Conservation (phyloP, 2,113 vertebrate species). For the Tetrax tetrax region DNA sequence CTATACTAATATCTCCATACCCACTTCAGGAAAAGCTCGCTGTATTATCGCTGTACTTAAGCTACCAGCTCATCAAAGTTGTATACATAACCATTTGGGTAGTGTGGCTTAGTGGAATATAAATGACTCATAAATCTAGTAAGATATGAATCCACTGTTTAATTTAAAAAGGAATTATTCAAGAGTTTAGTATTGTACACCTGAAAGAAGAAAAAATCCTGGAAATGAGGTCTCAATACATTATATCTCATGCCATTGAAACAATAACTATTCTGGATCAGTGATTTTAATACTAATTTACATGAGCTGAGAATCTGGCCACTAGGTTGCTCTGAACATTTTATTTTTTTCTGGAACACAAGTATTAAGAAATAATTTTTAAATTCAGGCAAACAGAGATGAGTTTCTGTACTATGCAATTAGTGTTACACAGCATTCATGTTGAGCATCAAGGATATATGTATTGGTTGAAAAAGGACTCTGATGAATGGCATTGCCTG, state of each 20-base stretch:
- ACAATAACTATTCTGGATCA: background rate
- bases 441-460: background rate
- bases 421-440: background rate
- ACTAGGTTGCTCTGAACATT: background rate
- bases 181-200: conserved; percentile 22
- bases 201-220: conserved; percentile 2
- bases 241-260: background rate
- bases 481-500: background rate
- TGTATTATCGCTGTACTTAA: conserved; percentile 46
- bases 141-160: conserved; percentile 28
- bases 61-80: conserved; percentile 47
- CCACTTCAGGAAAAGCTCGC: conserved; percentile 37
- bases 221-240: background rate
- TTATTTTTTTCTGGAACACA: background rate
- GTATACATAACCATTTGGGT: conserved; percentile 41
- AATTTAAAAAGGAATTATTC: conserved; percentile 51
- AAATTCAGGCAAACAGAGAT: background rate
- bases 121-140: conserved; percentile 53
- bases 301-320: background rate
- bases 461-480: background rate
- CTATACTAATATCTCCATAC: conserved; percentile 11
- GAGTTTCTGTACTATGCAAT: background rate
- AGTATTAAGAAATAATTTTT: conserved; percentile 19
- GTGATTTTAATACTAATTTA: conserved; percentile 18
- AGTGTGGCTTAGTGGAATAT: conserved; percentile 35